Evolutionary conservation across 1,140 invertebrate genomes (phyloP), one percentile per base, ranked within the genome.

Genomic region (Drosophila orena): DNA sequence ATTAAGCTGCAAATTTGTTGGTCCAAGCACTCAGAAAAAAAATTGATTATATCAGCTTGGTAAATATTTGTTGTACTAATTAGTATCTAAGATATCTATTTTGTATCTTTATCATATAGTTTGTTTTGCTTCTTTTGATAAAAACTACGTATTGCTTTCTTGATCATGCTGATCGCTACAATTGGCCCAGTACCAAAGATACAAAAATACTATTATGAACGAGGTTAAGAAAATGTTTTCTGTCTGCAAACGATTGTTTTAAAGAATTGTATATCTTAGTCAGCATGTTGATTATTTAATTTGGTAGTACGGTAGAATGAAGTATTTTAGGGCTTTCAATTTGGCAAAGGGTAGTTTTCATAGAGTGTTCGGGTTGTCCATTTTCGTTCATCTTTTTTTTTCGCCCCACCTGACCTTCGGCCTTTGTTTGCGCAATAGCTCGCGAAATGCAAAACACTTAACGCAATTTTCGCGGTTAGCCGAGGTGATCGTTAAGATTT

Each of bases 391-490:
- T 4, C n/a, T 27, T 12, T 8, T 22, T 14, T 40, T 6, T n/a
- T n/a, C n/a, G n/a, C n/a, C 54, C 30, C 8, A 17, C 35, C 43
- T 77, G 81, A 80, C 81, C 81, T 84, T 80, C 77, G 37, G 40
- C 37, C 55, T 64, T 71, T 71, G 65, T 56, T 80, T 75, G 55
- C 40, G 40, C 35, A 56, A 64, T 56, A 76, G 47, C 80, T 76
- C 40, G 61, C 58, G 17, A 64, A 77, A 77, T 65, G 73, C 37
- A 71, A 81, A 72, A 35, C 57, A 66, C 73, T 83, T 68, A 78
- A 68, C 40, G 57, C 49, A 64, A 68, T 62, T 76, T 77, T 60
- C 22, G 69, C 68, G 69, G 69, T 60, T 71, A 38, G 65, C 27
- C 66, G 24, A 22, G 66, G 37, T 72, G 53, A 52, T 65, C 43